Conservation (phyloP, 2,888 invertebrate genomes). For the Caenorhabditis sp. region DNA sequence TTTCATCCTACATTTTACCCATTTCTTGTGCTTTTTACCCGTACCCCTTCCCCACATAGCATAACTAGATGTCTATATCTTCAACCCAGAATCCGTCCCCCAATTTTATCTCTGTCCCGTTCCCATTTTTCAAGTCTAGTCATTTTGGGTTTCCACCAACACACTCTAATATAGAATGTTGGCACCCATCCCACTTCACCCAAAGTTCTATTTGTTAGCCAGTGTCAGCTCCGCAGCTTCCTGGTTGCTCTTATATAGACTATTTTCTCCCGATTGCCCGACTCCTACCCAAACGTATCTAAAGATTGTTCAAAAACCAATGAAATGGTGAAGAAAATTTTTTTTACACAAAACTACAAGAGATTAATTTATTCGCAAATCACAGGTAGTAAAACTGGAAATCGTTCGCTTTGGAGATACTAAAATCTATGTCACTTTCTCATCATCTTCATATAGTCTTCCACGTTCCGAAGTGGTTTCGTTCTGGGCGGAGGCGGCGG, state of each 20-base stretch:
- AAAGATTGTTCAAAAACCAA: constrained; percentile 57
- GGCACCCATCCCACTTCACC: constrained; percentile 28
- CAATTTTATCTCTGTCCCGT: constrained; percentile 10
- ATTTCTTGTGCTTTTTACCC: constrained; percentile 57
- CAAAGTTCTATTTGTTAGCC: constrained; percentile 58
- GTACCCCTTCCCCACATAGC: constrained; percentile 34
- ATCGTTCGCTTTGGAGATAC: no score
- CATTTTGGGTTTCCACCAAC: constrained; percentile 33
- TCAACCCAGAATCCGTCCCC: constrained; percentile 10
- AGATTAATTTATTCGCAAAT: not conserved
- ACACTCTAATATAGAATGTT: constrained; percentile 64
- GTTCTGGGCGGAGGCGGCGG: constrained; percentile 52
- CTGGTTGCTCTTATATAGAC: constrained; percentile 59
- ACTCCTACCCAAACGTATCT: constrained; percentile 29
- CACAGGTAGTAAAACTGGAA: not conserved
- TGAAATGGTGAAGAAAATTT: constrained; percentile 34
- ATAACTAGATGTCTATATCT: constrained; percentile 50
- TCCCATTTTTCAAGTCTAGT: constrained; percentile 25
- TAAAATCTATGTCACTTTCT: constrained; percentile 9
- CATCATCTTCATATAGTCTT: constrained; percentile 46
- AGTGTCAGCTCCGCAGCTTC: constrained; percentile 12
- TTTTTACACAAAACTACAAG: not conserved
- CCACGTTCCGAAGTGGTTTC: constrained; percentile 45
- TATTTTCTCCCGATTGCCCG: constrained; percentile 50
- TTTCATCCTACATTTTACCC: constrained; percentile 43